Base-by-base conservation (phyloP, 2,888 invertebrate species). In the Heliconius erato region DNA sequence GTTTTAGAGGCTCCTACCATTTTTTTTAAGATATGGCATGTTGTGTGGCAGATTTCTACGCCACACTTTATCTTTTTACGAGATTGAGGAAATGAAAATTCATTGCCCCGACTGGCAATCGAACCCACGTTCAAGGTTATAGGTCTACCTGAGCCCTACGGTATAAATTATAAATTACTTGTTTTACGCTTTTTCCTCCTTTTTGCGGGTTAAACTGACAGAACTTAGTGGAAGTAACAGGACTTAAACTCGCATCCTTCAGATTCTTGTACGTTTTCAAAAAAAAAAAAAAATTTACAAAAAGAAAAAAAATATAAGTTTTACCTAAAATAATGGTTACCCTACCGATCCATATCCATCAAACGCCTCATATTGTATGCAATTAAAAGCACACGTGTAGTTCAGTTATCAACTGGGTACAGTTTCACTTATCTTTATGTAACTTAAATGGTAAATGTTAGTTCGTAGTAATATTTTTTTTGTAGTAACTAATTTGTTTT, bases 371-470 rank as follows among this genome's bases (percentile, higher is more conserved):
- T 74, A 80, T 74, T 74, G 80, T 80, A 74, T 71, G 74, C 72
- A 74, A 80, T 80, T 80, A 80, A 80, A 74, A 74, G 74, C 80
- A 80, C 80, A 74, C 74, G 80, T 80, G 80, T 67, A 23, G 23
- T 65, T 16, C 32, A 74, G 65, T 80, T 80, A 67, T 80, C 76
- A 63, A 54, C 35, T 32, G 32, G 35, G 59, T 63, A 63, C 63
- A 76, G n/a, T 63, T 54, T 63, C 76, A 35, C 35, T 76, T 76
- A 63, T 76, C 59, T 76, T 74, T 63, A 35, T 76, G 35, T 35
- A 32, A 63, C 35, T 76, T 12, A 54, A 35, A 59, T 76, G 44
- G 26, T 26, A 72, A 49, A 72, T 49, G 72, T 44, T 44, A 71
- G 44, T 63, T 63, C n/a, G 63, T 63, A n/a, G 63, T 19, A 54